These are phyloP conservation scores for Clunio marinus DNA, from an alignment of 2,888 invertebrate species.

Conservation along the genomic window DNA sequence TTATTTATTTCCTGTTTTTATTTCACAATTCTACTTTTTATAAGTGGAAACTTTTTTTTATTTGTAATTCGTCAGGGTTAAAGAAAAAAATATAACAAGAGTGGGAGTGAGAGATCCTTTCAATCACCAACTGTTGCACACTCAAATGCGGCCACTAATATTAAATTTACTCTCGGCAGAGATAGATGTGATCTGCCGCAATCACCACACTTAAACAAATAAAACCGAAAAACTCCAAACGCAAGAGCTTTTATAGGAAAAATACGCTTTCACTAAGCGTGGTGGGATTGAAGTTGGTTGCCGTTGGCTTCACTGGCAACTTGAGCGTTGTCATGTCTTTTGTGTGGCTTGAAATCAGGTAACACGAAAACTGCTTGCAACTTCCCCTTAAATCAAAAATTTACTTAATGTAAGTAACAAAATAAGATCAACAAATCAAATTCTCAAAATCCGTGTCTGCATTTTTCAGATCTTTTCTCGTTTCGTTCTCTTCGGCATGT, in stretches of 20 bases:
- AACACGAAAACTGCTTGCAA: neutral
- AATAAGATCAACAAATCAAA: neutral
- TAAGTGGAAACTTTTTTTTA: neutral
- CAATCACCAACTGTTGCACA: neutral
- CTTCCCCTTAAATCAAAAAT: neutral
- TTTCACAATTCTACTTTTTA: neutral
- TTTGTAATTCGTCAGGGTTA: slow-evolving; percentile 7
- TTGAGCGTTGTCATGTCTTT: neutral
- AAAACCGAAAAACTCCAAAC: slow-evolving; percentile 34
- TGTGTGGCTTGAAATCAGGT: neutral
- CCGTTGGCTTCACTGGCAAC: slow-evolving; percentile 4
- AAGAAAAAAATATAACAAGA: neutral
- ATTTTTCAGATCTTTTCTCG: no score
- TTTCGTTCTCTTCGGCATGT: no score
- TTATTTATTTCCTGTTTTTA: neutral
- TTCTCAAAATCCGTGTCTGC: neutral
- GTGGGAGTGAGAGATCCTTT: neutral
- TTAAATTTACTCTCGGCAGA: neutral
- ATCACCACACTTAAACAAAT: slow-evolving; percentile 30
- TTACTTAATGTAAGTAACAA: neutral
- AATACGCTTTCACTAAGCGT: slow-evolving; percentile 29
- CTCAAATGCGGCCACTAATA: neutral
- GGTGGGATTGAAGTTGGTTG: slow-evolving; percentile 30
- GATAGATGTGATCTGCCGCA: slow-evolving; percentile 19
- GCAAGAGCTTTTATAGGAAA: slow-evolving; percentile 38